Percentiles rank a stretch among this genome's conserved stretches.
phyloP scores from a whole-genome alignment of 2,888 invertebrate genomes.

The Macrophya annulata region DNA sequence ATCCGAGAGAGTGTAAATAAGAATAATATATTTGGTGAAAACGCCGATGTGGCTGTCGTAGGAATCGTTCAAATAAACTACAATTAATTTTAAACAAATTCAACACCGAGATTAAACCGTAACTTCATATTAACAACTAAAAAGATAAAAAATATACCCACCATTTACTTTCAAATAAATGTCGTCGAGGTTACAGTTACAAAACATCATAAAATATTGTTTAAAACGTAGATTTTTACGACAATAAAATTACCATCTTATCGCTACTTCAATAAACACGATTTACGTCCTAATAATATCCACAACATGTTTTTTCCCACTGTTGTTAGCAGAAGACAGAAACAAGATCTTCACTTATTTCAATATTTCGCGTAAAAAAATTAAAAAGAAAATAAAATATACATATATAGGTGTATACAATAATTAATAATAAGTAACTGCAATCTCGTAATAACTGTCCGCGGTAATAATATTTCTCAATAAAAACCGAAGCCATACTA shows the following conservation, averaged over 20 bases:
- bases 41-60: conserved; percentile 47
- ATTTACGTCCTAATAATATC: neutral
- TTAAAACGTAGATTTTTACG: neutral
- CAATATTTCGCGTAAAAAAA: neutral
- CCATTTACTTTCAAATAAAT: neutral
- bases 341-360: neutral
- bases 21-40: conserved; percentile 50
- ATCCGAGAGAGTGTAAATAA: conserved; percentile 50
- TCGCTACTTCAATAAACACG: neutral
- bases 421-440: neutral
- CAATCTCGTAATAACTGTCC: neutral
- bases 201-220: neutral
- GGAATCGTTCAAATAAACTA: neutral
- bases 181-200: conserved; percentile 19
- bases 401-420: too few relatives aligned
- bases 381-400: neutral
- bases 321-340: conserved; percentile 20
- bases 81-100: neutral
- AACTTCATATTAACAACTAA: neutral
- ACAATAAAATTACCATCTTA: neutral
- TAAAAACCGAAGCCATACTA: neutral
- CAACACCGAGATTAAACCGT: neutral
- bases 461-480: neutral
- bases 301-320: neutral
- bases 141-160: neutral